Evolutionary conservation across 1,140 invertebrate species (phyloP).

Genomic region (Goniozus legneri): DNA sequence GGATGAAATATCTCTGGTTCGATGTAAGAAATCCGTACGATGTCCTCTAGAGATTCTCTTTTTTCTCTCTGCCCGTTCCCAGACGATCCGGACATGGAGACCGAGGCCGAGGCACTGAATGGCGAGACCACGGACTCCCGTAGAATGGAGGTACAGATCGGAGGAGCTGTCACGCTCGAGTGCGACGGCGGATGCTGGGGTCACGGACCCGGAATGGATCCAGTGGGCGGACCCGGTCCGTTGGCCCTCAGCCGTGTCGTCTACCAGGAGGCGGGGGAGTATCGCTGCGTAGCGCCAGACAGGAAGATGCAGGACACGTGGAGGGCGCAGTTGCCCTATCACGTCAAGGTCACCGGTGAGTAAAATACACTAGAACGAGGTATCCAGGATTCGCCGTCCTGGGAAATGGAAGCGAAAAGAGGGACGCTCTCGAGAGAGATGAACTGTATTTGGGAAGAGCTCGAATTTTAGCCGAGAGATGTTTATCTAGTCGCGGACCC

Average conservation of each 20-base stretch:
- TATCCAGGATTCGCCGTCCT: too few relatives aligned
- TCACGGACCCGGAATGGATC: slow-evolving; percentile 60
- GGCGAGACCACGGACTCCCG: slow-evolving; percentile 57
- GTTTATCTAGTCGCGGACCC: too few relatives aligned
- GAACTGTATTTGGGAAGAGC: too few relatives aligned
- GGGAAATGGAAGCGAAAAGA: too few relatives aligned
- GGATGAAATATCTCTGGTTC: too few relatives aligned
- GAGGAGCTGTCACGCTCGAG: slow-evolving; percentile 78
- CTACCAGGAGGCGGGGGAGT: slow-evolving; percentile 74
- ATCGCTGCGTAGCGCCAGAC: slow-evolving; percentile 67
- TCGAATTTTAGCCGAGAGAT: too few relatives aligned
- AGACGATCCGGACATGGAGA: slow-evolving; percentile 62
- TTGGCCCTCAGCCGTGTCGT: slow-evolving; percentile 66
- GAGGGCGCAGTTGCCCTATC: slow-evolving; percentile 54
- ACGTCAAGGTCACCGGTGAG: slow-evolving; percentile 60
- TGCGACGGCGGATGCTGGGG: slow-evolving; percentile 69
- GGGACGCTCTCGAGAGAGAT: too few relatives aligned
- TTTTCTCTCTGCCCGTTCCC: slow-evolving; percentile 29
- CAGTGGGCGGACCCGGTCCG: slow-evolving; percentile 59
- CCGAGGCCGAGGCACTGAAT: slow-evolving; percentile 48
- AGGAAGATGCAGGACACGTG: slow-evolving; percentile 54
- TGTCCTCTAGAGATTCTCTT: too few relatives aligned
- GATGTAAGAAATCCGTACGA: too few relatives aligned
- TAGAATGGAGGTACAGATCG: slow-evolving; percentile 75
- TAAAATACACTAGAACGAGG: too few relatives aligned